phyloP scores from a whole-genome alignment of 92 coral and sea anemone genomes.

The Epizoanthus fatuus region DNA sequence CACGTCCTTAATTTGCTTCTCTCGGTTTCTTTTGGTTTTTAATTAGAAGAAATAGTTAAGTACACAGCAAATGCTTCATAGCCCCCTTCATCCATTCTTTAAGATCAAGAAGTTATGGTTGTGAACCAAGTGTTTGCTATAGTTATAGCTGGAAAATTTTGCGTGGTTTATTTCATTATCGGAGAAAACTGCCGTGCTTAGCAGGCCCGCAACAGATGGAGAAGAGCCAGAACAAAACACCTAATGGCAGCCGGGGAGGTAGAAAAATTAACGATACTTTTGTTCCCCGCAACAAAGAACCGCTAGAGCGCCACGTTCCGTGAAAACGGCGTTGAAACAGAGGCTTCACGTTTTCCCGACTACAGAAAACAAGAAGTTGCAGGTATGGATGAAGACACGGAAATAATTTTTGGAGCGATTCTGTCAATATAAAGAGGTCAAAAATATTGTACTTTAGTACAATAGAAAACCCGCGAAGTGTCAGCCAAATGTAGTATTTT shows the following conservation, averaged over 20 bases:
- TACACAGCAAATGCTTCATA: neutral
- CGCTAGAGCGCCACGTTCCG: neutral
- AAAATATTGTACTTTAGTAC: neutral
- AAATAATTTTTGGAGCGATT: neutral
- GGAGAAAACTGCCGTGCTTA: constrained; percentile 14
- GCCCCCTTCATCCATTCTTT: neutral
- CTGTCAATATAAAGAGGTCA: constrained; percentile 25
- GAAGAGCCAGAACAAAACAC: neutral
- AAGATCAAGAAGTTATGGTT: neutral
- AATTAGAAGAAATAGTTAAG: neutral
- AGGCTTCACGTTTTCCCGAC: neutral
- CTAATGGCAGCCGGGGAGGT: neutral
- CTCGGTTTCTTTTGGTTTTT: neutral
- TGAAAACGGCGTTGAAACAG: neutral
- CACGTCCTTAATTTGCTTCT: neutral
- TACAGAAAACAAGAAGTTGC: neutral
- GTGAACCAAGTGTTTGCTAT: neutral
- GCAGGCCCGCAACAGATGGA: constrained; percentile 36
- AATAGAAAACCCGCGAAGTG: constrained; percentile 44
- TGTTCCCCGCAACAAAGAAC: constrained; percentile 7
- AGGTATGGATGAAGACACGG: neutral
- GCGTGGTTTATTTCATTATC: neutral
- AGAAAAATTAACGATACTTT: neutral
- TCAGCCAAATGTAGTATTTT: constrained; percentile 21
- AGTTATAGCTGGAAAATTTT: neutral